phyloP scores from a whole-genome alignment of 92 coral and sea anemone species.

The Zoanthus sociatus region DNA sequence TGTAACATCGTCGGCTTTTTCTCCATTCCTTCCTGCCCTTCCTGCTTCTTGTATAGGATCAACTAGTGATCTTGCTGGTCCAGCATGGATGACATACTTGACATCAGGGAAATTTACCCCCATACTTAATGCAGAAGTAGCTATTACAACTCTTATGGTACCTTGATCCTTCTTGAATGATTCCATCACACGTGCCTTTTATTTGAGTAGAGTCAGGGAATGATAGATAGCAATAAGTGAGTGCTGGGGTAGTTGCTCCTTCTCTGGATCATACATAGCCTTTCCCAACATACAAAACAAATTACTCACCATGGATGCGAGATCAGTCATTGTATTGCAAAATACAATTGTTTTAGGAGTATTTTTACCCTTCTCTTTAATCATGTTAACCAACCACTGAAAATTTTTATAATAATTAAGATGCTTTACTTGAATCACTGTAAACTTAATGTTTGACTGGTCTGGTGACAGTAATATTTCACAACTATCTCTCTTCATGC shows the following conservation, averaged over 20 bases:
- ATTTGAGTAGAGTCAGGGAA: constrained; percentile 53
- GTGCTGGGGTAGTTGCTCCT: constrained; percentile 44
- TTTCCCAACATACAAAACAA: constrained; percentile 46
- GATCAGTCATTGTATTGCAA: constrained; percentile 46
- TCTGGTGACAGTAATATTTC: constrained; percentile 16
- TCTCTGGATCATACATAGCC: constrained; percentile 42
- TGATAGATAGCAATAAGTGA: constrained; percentile 53
- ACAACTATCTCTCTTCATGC: constrained; percentile 22
- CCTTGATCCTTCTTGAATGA: constrained; percentile 53
- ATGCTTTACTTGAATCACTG: constrained; percentile 15
- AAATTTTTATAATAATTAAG: neutral
- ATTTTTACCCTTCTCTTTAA: constrained; percentile 4
- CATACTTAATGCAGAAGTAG: constrained; percentile 49
- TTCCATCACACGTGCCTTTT: constrained; percentile 42
- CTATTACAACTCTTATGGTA: constrained; percentile 48
- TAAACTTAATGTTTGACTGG: neutral
- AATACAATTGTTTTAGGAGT: constrained; percentile 1
- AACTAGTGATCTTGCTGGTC: constrained; percentile 58
- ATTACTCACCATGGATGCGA: constrained; percentile 38
- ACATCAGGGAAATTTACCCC: constrained; percentile 58
- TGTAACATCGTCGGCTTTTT: constrained; percentile 34
- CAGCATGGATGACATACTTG: constrained; percentile 34
- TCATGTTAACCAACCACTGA: constrained; percentile 17
- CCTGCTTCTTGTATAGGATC: constrained; percentile 62
- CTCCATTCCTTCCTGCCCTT: constrained; percentile 49